These are phyloP conservation scores for Acrocephalus scirpaceus DNA, from an alignment of 2,797 vertebrate genomes.

Conservation along the genomic window DNA sequence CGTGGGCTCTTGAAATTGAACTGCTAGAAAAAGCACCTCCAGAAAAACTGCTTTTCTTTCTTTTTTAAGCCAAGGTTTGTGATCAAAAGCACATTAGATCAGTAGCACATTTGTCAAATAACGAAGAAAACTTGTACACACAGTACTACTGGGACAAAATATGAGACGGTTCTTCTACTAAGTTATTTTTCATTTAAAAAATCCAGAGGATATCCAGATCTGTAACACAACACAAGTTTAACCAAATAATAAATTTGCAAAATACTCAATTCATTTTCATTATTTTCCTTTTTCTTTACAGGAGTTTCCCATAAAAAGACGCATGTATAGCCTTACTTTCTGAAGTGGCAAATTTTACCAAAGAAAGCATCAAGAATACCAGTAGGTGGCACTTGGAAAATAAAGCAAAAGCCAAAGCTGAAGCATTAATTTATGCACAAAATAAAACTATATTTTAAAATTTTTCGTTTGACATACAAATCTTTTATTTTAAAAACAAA, in stretches of 20 bases:
- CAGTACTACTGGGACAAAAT: background rate
- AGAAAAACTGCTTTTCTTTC: background rate
- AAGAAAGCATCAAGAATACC: background rate
- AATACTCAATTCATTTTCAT: background rate
- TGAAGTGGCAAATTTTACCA: background rate
- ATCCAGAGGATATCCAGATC: background rate
- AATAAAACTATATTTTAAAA: background rate
- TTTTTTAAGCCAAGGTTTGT: background rate
- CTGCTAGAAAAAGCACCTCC: background rate
- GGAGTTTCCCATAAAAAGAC: background rate
- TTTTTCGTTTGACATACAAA: background rate
- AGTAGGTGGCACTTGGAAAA: background rate
- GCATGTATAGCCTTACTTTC: background rate
- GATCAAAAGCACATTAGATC: background rate
- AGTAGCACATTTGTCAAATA: background rate
- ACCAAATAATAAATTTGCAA: background rate
- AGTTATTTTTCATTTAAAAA: background rate
- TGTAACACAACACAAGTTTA: background rate
- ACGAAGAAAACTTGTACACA: background rate
- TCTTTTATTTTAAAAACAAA: background rate
- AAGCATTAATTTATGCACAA: background rate
- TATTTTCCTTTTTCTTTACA: background rate
- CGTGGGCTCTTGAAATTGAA: background rate
- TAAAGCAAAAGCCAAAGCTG: background rate
- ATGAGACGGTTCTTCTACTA: background rate